Conservation (phyloP, 2,888 invertebrate species). For the Pediacus dermestoides region DNA sequence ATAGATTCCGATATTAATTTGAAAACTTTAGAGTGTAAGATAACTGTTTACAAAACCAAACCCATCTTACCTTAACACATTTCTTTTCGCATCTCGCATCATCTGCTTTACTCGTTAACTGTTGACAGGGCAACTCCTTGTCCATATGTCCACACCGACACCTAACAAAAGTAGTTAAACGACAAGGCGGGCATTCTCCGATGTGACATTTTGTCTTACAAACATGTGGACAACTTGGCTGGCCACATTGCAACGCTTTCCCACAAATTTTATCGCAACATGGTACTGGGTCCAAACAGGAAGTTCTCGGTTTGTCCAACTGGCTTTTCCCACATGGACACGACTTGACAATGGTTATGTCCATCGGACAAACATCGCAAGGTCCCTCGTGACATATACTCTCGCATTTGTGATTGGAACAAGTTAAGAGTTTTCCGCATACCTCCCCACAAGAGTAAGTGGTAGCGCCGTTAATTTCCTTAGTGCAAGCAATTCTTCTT, state of each 20-base stretch:
- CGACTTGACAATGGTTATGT: constrained; percentile 59
- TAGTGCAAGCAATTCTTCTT: constrained; percentile 61
- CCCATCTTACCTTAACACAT: constrained; percentile 70
- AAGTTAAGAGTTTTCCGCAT: constrained; percentile 60
- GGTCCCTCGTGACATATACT: constrained; percentile 64
- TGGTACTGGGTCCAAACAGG: constrained; percentile 79
- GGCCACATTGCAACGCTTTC: constrained; percentile 67
- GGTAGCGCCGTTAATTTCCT: constrained; percentile 49
- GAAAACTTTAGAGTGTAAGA: no score
- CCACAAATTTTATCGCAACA: constrained; percentile 69
- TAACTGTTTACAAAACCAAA: no score
- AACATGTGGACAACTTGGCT: constrained; percentile 60
- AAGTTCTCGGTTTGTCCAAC: constrained; percentile 52
- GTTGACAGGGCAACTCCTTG: constrained; percentile 73
- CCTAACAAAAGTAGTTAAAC: constrained; percentile 66
- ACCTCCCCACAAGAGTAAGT: constrained; percentile 60
- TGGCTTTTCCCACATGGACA: constrained; percentile 76
- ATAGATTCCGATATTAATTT: no score
- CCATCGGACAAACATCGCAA: constrained; percentile 63
- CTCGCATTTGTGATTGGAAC: constrained; percentile 62
- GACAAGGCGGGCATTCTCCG: constrained; percentile 76
- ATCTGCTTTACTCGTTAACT: constrained; percentile 65
- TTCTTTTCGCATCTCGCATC: constrained; percentile 83
- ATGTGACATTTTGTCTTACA: constrained; percentile 67
- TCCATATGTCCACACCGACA: constrained; percentile 87